phyloP scores from a whole-genome alignment of 2,888 invertebrate genomes.

The Amblyjoppa fuscipennis region DNA sequence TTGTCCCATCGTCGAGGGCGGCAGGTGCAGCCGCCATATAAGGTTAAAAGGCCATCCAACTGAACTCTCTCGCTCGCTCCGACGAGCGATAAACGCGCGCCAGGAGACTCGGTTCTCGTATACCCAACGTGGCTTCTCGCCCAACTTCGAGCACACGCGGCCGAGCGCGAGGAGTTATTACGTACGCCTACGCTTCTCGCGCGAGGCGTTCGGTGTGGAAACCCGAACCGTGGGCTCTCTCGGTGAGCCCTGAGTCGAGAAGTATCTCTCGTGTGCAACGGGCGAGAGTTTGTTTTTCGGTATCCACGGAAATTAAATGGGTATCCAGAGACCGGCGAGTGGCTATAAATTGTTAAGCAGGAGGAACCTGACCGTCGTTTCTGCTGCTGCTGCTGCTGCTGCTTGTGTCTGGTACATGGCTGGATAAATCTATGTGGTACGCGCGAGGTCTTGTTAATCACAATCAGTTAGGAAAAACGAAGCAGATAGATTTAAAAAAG shows the following conservation, averaged over 20 bases:
- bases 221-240: conserved; percentile 67
- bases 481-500: conserved; percentile 21
- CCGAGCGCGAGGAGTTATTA: conserved; percentile 77
- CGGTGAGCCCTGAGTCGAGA: conserved; percentile 26
- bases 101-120: conserved; percentile 52
- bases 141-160: conserved; percentile 72
- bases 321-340: conserved; percentile 67
- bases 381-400: conserved; percentile 59
- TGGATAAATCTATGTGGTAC: conserved; percentile 63
- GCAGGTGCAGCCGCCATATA: conserved; percentile 81
- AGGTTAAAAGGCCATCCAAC: conserved; percentile 81
- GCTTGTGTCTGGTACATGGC: conserved; percentile 48
- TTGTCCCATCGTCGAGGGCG: conserved; percentile 72
- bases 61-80: conserved; percentile 73
- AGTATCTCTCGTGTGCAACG: conserved; percentile 27
- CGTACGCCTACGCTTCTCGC: conserved; percentile 77
- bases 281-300: conserved; percentile 75
- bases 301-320: conserved; percentile 79
- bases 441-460: conserved; percentile 67
- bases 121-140: conserved; percentile 71
- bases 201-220: conserved; percentile 73
- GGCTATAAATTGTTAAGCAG: conserved; percentile 69
- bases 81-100: conserved; percentile 75
- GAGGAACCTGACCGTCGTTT: conserved; percentile 56
- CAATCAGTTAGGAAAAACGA: conserved; percentile 54